Conservation (phyloP, 2,888 invertebrate genomes). For the Tenthredo mesomela region DNA sequence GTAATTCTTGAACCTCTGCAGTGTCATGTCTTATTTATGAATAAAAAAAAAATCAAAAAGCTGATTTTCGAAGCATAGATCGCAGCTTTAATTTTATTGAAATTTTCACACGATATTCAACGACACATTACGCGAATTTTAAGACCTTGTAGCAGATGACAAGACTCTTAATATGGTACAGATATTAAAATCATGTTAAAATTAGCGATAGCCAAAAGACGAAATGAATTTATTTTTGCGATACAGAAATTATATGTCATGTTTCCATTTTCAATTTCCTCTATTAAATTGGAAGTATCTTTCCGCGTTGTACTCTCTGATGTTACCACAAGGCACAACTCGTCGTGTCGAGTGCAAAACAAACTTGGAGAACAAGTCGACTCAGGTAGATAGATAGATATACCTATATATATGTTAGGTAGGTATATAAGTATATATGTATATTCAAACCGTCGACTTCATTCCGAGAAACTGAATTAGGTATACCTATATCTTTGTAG, state of each 20-base stretch:
- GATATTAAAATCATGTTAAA: no score
- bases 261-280: constrained; percentile 23
- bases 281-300: constrained; percentile 11
- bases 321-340: background rate
- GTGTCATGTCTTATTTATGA: no score
- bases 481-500: background rate
- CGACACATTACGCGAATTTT: no score
- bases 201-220: no score
- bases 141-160: no score
- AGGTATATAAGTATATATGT: background rate
- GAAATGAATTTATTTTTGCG: background rate
- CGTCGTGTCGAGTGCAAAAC: constrained; percentile 9
- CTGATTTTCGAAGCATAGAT: no score
- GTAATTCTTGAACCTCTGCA: no score
- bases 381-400: background rate
- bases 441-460: constrained; percentile 6
- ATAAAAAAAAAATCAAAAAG: no score
- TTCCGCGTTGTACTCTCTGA: background rate
- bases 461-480: background rate
- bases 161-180: no score
- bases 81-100: no score
- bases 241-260: background rate
- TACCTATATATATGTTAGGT: no score
- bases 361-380: constrained; percentile 1
- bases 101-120: no score